Base-by-base conservation (phyloP, 2,888 invertebrate species). In the Latheticus oryzae region DNA sequence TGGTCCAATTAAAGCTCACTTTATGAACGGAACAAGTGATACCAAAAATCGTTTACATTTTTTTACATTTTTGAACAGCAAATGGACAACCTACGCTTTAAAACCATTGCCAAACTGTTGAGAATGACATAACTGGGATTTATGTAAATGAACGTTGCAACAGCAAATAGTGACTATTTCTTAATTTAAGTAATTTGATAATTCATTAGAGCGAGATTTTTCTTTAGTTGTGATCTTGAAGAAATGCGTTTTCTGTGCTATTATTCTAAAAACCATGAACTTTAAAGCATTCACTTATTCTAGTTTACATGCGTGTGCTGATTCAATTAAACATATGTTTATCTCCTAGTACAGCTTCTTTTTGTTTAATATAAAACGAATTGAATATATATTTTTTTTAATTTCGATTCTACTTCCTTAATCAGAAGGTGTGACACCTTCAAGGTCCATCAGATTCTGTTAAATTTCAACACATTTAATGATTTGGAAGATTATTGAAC, bases 391-490 rank as follows among this genome's bases (percentile, higher is more conserved):
- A 21, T 21, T 21, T 4, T 4, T 5, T 21, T 21, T 5, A 21
- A 5, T 21, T 21, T 21, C 5, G 4, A 5, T 21, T 21, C 5
- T 5, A 21, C 4, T 5, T 21, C 5, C 4, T 21, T 5, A 33
- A 12, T 35, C 33, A 35, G 35, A 33, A 47, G 47, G 47, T 47
- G 47, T 47, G 47, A 47, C 47, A 47, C 33, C 47, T 47, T 47
- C 47, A 47, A 47, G 47, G 47, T 35, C 21, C 47, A 9, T n/a
- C 19, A 5, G 8, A 12, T 9, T 5, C 9, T 28, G n/a, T 5
- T 9, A 26, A 26, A 11, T 28, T 15, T 15, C 8, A 30, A 33
- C 28, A 1, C 17, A 43, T 32, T 32, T 2, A 28, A 28, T 9
- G 12, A 1, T 28, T 28, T 28, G 11, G 28, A 8, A 8, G 28